Percentiles rank a stretch among this genome's conserved stretches.
Evolutionary conservation across 2,797 vertebrate genomes (phyloP).

Genomic region (Oreortyx pictus): DNA sequence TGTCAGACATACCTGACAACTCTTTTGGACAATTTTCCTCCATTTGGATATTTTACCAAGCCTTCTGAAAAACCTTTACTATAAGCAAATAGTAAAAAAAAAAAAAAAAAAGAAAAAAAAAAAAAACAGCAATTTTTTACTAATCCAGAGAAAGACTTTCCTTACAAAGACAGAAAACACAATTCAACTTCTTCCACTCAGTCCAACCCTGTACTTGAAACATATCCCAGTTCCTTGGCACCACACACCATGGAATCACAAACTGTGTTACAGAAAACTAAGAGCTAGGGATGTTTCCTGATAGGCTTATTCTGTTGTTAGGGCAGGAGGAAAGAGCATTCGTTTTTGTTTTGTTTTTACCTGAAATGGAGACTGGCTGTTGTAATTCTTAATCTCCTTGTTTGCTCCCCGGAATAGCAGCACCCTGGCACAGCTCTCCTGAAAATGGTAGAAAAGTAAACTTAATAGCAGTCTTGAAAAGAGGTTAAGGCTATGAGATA

Average conservation of each 20-base stretch:
- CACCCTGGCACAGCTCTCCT: conserved; percentile 94
- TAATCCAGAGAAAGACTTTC: background rate
- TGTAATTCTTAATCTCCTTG: conserved; percentile 95
- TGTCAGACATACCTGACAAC: conserved; percentile 13
- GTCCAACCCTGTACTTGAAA: background rate
- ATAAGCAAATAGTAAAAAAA: background rate
- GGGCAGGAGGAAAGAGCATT: background rate
- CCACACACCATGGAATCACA: background rate
- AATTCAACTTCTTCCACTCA: background rate
- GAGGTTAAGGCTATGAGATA: background rate
- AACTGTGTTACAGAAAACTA: rapidly evolving
- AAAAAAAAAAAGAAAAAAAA: background rate
- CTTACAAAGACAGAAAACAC: background rate
- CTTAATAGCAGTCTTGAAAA: background rate
- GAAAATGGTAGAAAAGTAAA: background rate
- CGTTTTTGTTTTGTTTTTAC: conserved; percentile 68
- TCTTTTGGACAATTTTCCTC: background rate
- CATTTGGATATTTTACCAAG: background rate
- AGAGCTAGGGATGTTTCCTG: background rate
- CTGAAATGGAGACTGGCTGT: conserved; percentile 96
- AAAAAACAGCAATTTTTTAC: background rate
- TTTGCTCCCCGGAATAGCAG: conserved; percentile 91
- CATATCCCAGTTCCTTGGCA: background rate
- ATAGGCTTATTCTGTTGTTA: too few relatives aligned
- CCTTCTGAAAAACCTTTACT: background rate